Conservation (phyloP, 2,888 invertebrate genomes). For the Eueremaeus valkanovi region DNA sequence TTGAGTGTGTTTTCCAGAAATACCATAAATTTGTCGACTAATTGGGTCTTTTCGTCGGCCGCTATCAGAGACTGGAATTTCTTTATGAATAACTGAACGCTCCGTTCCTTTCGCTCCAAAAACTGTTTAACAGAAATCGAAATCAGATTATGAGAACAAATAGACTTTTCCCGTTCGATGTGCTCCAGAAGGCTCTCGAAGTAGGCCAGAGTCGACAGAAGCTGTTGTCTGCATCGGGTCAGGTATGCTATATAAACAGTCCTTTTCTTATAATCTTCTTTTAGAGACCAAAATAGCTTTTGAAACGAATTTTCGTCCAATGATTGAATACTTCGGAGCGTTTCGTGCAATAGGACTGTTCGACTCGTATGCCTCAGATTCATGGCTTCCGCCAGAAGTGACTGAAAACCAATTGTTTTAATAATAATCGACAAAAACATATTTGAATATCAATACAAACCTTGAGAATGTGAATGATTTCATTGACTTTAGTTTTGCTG, state of each 20-base stretch:
- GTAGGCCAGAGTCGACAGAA: constrained; percentile 69
- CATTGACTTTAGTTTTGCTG: neutral
- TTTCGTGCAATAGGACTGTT: constrained; percentile 64
- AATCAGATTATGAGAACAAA: constrained; percentile 69
- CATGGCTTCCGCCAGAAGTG: constrained; percentile 75
- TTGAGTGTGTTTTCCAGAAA: constrained; percentile 60
- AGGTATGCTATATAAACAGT: constrained; percentile 78
- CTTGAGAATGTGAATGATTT: constrained; percentile 40
- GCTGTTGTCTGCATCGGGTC: constrained; percentile 70
- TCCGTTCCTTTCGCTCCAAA: constrained; percentile 69
- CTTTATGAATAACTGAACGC: constrained; percentile 68
- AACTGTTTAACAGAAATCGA: constrained; percentile 73
- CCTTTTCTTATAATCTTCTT: constrained; percentile 70
- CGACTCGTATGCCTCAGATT: constrained; percentile 66
- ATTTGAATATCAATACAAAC: constrained; percentile 21
- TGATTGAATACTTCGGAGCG: constrained; percentile 69
- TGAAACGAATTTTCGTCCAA: constrained; percentile 67
- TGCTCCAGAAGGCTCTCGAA: constrained; percentile 60
- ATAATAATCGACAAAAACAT: constrained; percentile 55
- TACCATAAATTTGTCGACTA: constrained; percentile 73
- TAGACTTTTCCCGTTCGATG: constrained; percentile 56
- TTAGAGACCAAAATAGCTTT: constrained; percentile 68
- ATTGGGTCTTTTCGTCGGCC: constrained; percentile 83
- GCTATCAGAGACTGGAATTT: constrained; percentile 74
- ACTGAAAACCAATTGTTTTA: constrained; percentile 52